These are phyloP conservation scores for Apteryx owenii DNA, from an alignment of 2,113 vertebrate species.

Conservation along the genomic window DNA sequence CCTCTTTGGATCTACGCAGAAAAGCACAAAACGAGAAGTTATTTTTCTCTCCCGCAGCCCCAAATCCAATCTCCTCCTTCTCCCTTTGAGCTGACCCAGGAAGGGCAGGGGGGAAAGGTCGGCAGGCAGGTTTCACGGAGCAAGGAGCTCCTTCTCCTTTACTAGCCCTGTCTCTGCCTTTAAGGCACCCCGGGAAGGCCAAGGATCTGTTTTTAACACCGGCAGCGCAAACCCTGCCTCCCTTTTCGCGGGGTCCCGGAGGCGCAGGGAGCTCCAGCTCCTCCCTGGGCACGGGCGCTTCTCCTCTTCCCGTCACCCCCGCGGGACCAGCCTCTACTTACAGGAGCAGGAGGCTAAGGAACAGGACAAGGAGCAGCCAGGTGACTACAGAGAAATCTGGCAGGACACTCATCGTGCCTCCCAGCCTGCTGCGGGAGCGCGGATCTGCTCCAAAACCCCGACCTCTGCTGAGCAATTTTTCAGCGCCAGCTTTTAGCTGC, in stretches of 20 bases:
- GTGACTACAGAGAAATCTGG: constrained; percentile 59
- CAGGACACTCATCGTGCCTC: neutral
- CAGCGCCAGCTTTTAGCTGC: neutral
- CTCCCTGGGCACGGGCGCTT: neutral
- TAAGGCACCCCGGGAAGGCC: too few relatives aligned
- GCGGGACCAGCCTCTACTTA: constrained; percentile 35
- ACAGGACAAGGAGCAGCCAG: constrained; percentile 65
- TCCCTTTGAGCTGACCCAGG: neutral
- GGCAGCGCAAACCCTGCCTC: too few relatives aligned
- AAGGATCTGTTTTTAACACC: neutral
- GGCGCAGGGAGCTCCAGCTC: neutral
- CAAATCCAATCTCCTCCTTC: neutral
- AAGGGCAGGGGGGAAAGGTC: neutral
- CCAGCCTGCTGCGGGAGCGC: neutral
- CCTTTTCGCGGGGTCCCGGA: too few relatives aligned
- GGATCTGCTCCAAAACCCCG: accelerated
- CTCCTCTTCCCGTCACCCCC: neutral
- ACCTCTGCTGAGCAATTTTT: accelerated
- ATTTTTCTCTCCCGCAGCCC: neutral
- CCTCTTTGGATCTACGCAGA: neutral
- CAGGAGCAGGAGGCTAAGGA: constrained; percentile 59
- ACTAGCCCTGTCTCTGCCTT: neutral
- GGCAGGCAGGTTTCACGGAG: neutral
- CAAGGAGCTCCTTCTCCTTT: neutral
- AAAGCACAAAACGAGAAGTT: neutral